Conservation (phyloP, 2,113 vertebrate species). For the Aphelocoma coerulescens region DNA sequence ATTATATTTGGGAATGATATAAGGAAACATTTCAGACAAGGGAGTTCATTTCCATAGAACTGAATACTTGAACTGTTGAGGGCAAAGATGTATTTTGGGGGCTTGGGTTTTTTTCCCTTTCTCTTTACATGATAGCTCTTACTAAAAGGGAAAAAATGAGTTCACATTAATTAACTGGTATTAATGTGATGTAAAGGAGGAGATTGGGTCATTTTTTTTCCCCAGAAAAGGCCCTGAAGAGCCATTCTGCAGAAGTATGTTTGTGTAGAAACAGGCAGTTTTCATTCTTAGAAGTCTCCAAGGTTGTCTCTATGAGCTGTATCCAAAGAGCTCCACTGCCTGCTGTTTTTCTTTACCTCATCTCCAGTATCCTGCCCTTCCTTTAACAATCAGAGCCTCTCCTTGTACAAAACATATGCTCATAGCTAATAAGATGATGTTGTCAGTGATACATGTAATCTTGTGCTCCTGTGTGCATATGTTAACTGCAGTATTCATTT, state of each 20-base stretch:
- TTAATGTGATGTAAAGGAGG: background rate
- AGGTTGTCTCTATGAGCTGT: background rate
- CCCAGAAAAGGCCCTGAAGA: background rate
- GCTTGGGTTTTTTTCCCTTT: background rate
- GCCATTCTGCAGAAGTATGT: background rate
- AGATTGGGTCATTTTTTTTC: rapidly evolving
- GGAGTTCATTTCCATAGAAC: background rate
- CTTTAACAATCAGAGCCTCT: background rate
- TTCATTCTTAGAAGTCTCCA: background rate
- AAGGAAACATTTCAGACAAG: background rate
- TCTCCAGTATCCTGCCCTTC: background rate
- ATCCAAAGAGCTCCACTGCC: background rate
- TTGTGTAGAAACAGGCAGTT: background rate
- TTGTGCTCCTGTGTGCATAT: conserved; percentile 45
- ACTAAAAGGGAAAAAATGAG: background rate
- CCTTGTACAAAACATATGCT: conserved; percentile 26
- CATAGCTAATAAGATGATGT: background rate
- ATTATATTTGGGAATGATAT: background rate
- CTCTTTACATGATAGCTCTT: background rate
- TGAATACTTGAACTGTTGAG: background rate
- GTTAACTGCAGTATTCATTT: conserved; percentile 8
- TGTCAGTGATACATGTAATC: conserved; percentile 50
- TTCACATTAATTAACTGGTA: background rate
- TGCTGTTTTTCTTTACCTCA: background rate
- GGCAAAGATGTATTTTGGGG: background rate